A percentile compares a stretch with the other conserved stretches of the same genome.
Evolutionary conservation across 2,888 invertebrate genomes (phyloP).

Genomic region (Hedya salicella): DNA sequence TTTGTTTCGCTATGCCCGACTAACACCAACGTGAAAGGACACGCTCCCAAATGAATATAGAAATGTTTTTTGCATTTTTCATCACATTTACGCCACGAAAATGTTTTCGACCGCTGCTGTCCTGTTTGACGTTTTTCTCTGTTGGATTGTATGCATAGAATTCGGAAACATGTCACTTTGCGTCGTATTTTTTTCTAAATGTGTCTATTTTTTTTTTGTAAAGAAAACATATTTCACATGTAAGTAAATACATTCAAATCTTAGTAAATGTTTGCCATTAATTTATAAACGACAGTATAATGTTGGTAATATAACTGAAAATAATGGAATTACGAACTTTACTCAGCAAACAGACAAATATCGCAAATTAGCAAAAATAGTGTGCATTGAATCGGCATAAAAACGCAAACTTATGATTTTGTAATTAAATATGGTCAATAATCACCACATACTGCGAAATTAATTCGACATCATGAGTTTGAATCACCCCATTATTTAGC

Average conservation of each 20-base stretch:
- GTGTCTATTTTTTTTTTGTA: neutral
- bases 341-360: conserved; percentile 7
- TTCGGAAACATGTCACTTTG: conserved; percentile 3
- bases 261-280: no score
- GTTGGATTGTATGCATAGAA: conserved; percentile 28
- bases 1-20: conserved; percentile 45
- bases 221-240: no score
- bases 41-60: conserved; percentile 41
- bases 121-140: conserved; percentile 51
- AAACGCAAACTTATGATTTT: conserved; percentile 22
- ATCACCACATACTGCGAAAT: conserved; percentile 40
- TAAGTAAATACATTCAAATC: no score
- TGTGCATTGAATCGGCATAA: conserved; percentile 29
- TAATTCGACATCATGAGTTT: conserved; percentile 40
- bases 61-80: conserved; percentile 43
- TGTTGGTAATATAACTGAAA: no score
- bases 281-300: no score
- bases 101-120: conserved; percentile 36
- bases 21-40: conserved; percentile 49
- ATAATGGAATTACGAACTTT: conserved; percentile 15
- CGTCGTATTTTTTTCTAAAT: neutral
- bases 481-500: conserved; percentile 37
- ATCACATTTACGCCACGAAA: conserved; percentile 40
- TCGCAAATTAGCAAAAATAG: conserved; percentile 28
- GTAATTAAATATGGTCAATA: conserved; percentile 41